Conservation (phyloP, 2,888 invertebrate genomes). For the Cordilura impudica region DNA sequence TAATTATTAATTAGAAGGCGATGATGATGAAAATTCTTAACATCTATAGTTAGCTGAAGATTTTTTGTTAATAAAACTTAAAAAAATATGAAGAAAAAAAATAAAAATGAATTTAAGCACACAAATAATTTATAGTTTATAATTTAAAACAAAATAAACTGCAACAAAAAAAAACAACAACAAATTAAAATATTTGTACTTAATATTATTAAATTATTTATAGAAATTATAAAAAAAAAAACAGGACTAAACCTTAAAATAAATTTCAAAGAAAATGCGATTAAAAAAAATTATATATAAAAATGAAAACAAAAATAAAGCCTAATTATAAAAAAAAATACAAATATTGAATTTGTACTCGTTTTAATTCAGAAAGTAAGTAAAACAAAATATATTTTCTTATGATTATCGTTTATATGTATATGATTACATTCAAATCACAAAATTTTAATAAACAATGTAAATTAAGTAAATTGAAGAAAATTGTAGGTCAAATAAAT, state of each 20-base stretch:
- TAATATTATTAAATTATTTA: slow-evolving; percentile 63
- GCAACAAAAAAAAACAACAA: slow-evolving; percentile 4
- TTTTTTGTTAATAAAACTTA: slow-evolving; percentile 52
- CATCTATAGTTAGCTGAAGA: slow-evolving; percentile 67
- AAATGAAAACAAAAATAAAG: slow-evolving; percentile 54
- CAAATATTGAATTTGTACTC: too few species aligned
- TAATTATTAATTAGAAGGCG: slow-evolving; percentile 43
- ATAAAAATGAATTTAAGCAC: slow-evolving; percentile 63
- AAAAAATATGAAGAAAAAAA: slow-evolving; percentile 55
- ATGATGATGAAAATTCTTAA: slow-evolving; percentile 39
- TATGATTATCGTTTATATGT: too few species aligned
- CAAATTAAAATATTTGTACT: slow-evolving; percentile 59
- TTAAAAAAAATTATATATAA: slow-evolving; percentile 55
- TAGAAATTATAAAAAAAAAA: slow-evolving; percentile 58
- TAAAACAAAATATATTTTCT: too few species aligned
- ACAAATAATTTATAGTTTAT: slow-evolving; percentile 61
- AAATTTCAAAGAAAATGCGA: slow-evolving; percentile 22
- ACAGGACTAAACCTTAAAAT: slow-evolving; percentile 46
- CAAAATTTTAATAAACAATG: too few species aligned
- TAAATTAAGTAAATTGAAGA: too few species aligned
- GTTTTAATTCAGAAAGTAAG: too few species aligned
- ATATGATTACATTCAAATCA: too few species aligned
- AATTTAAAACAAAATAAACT: slow-evolving; percentile 34
- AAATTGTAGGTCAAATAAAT: too few species aligned
- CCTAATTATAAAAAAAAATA: slow-evolving; percentile 54